Evolutionary conservation across 2,113 vertebrate genomes (phyloP).

Genomic region (Quiscalus mexicanus): DNA sequence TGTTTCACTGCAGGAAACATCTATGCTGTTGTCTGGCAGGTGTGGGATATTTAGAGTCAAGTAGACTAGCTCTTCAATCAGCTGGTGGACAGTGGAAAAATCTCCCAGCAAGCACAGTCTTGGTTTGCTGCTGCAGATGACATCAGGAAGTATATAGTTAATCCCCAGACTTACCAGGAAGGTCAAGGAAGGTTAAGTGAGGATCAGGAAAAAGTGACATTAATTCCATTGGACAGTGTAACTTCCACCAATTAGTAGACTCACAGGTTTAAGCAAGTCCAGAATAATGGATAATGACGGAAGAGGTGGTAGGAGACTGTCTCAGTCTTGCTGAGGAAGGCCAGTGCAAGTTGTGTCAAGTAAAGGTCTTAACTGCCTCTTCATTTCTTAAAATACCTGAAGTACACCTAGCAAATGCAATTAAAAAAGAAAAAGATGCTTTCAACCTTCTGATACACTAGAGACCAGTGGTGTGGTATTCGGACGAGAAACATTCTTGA

Average conservation of each 20-base stretch:
- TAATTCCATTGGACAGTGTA: not conserved
- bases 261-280: not conserved
- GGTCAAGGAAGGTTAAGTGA: constrained; percentile 8
- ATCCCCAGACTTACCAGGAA: not conserved
- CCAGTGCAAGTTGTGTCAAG: not conserved
- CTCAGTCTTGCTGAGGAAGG: not conserved
- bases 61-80: not conserved
- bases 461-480: not conserved
- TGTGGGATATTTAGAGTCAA: not conserved
- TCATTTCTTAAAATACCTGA: not conserved
- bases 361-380: not conserved
- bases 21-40: not conserved
- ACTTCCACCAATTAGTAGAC: not conserved
- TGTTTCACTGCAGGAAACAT: not conserved
- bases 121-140: not conserved
- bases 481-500: constrained; percentile 1
- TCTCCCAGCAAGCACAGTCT: not conserved
- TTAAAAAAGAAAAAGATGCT: not conserved
- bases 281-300: not conserved
- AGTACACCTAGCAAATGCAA: not conserved
- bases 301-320: not conserved
- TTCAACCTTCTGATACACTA: not conserved
- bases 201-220: constrained; percentile 47
- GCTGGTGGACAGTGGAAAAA: not conserved
- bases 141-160: constrained; percentile 15